Conservation (phyloP, 2,113 vertebrate genomes). For the Cathartes aura region DNA sequence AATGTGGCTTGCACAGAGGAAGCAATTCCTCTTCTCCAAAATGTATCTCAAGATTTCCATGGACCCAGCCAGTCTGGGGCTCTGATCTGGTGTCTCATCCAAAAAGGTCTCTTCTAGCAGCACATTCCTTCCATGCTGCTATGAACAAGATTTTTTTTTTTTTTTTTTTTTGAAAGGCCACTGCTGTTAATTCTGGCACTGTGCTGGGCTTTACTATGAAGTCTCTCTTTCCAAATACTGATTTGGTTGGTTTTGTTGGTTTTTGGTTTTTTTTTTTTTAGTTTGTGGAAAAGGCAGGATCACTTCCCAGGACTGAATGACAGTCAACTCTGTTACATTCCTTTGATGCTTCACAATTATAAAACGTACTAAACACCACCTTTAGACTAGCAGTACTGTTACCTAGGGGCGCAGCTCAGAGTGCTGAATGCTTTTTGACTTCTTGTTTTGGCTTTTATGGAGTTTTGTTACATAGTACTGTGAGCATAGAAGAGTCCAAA, state of each 20-base stretch:
- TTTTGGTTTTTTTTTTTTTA: background rate
- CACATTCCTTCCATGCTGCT: background rate
- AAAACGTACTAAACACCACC: rapidly evolving
- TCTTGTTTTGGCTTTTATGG: background rate
- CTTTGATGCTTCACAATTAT: rapidly evolving
- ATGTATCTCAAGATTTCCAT: background rate
- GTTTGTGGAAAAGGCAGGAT: background rate
- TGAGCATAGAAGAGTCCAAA: background rate
- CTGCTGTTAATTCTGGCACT: background rate
- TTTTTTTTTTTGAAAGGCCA: background rate
- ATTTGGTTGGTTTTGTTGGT: rapidly evolving
- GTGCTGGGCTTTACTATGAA: rapidly evolving
- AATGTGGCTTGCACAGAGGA: background rate
- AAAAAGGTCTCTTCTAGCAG: background rate
- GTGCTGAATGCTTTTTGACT: background rate
- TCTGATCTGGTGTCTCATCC: background rate
- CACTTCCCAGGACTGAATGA: rapidly evolving
- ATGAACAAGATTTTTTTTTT: rapidly evolving
- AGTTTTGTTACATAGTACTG: background rate
- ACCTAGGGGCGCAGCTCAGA: background rate
- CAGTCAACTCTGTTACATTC: background rate
- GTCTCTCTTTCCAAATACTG: background rate
- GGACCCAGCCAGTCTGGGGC: background rate
- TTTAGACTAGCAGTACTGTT: no score
- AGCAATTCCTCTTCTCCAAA: background rate